Evolutionary conservation across 2,888 invertebrate species (phyloP).

Genomic region (Meteorus colon): DNA sequence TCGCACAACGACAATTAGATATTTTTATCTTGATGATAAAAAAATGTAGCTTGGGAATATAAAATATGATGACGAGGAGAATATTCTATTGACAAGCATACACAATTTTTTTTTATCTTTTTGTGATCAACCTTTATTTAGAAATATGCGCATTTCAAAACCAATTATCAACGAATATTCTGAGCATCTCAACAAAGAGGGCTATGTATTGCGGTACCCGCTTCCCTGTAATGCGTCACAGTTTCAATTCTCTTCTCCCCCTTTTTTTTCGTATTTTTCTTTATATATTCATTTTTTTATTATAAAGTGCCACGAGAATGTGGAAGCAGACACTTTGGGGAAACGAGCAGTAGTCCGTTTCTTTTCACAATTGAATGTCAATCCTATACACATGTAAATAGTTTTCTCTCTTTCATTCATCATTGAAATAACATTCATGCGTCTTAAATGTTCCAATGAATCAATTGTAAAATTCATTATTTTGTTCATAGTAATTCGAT

Average conservation of each 20-base stretch:
- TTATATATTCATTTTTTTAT: neutral
- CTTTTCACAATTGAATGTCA: slow-evolving; percentile 12
- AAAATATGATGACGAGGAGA: neutral
- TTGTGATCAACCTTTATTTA: slow-evolving; percentile 64
- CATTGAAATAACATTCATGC: slow-evolving; percentile 28
- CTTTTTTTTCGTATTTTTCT: neutral
- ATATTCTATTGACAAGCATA: neutral
- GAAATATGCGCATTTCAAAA: slow-evolving; percentile 62
- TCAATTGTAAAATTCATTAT: slow-evolving; percentile 15
- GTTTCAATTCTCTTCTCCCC: neutral
- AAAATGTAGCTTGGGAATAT: neutral
- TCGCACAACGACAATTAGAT: slow-evolving; percentile 42
- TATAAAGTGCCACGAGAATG: slow-evolving; percentile 16
- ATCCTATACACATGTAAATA: slow-evolving; percentile 23
- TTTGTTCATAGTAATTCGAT: slow-evolving; percentile 10
- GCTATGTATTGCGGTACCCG: slow-evolving; percentile 34
- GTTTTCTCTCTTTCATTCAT: slow-evolving; percentile 14
- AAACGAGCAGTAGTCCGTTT: slow-evolving; percentile 20
- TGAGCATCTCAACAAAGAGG: slow-evolving; percentile 34
- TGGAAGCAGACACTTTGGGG: slow-evolving; percentile 9
- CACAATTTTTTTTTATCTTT: slow-evolving; percentile 33
- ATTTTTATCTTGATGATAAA: neutral
- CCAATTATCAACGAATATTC: slow-evolving; percentile 48
- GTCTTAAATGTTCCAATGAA: slow-evolving; percentile 16
- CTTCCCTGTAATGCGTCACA: slow-evolving; percentile 21